A percentile compares a stretch with the other conserved stretches of the same genome.
Evolutionary conservation across 2,888 invertebrate genomes (phyloP).

Genomic region (Ceraclea dissimilis): DNA sequence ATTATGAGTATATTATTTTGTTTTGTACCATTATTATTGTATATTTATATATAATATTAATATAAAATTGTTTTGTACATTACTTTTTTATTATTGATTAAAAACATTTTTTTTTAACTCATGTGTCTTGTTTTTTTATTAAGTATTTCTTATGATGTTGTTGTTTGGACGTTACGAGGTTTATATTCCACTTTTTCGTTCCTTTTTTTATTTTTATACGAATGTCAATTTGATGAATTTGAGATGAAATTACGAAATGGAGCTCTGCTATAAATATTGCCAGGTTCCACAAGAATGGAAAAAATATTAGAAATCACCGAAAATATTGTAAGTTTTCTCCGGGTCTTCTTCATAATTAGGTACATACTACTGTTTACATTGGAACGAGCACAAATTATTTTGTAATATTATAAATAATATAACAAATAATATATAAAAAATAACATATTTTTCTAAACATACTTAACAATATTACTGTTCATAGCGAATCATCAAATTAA

Average conservation of each 20-base stretch:
- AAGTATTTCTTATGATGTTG: neutral
- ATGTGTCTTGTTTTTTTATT: constrained; percentile 8
- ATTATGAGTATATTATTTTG: neutral
- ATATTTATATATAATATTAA: constrained; percentile 9
- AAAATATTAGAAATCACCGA: no score
- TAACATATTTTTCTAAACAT: no score
- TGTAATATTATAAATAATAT: no score
- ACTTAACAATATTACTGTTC: no score
- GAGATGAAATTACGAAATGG: neutral
- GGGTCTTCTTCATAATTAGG: no score
- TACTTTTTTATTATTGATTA: neutral
- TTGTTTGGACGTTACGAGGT: neutral
- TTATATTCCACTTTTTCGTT: neutral
- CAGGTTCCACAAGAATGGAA: no score
- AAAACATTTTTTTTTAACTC: neutral
- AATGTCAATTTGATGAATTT: neutral
- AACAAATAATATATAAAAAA: no score
- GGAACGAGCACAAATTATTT: no score
- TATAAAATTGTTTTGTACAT: neutral
- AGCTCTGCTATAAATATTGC: no score
- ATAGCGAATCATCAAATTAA: no score
- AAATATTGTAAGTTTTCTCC: no score
- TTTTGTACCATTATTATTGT: constrained; percentile 10
- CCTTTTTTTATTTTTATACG: neutral
- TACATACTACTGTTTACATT: no score